Evolutionary conservation across 2,113 vertebrate species (phyloP), one percentile per base, ranked within the genome.

Genomic region (Laticauda colubrina): DNA sequence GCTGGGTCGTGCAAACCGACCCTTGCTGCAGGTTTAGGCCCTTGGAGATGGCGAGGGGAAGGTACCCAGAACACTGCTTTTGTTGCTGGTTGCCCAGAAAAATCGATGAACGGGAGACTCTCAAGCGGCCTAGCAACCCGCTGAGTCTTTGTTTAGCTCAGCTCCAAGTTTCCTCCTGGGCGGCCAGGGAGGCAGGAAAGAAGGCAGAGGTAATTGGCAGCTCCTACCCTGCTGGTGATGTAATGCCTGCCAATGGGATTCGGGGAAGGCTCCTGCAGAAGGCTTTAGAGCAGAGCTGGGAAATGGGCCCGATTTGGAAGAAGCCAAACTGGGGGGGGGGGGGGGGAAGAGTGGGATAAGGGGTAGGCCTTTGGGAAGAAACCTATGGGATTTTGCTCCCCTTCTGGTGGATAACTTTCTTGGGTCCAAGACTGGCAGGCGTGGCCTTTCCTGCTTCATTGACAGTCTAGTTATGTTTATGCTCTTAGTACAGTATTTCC

Each of bases 81-180:
- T 29, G 24, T 10, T 51, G 7, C 3, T 5, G 24, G 5, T 2
- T 56, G 9, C 57, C 86, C 20, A 34, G 12, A 34, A 9, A 64
- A 43, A 7, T 24, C 57, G 43, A 39, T 34, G 15, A 12, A 85
- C 5, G 75, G 45, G 89, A 56, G 45, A 20, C 2, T 54, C 69
- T 26, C 29, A 14, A 18, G 55, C 45, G 7, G 10, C 54, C 55
- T 4, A 14, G 24, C 6, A 53, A 53, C 61, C n/a, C 3, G 93
- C 75, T 29, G 89, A 86, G 55, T 43, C 85, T 92, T 89, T 94
- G 93, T 89, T 89, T 92, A 90, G 93, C 90, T 92, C 34, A 34
- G 26, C 3, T 48, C 89, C 54, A 55, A 18, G 51, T 86, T 87
- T 87, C 53, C 55, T 88, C 15, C 88, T 89, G 57, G 56, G 2